phyloP scores from a whole-genome alignment of 2,113 vertebrate species.

The Sitta europaea region DNA sequence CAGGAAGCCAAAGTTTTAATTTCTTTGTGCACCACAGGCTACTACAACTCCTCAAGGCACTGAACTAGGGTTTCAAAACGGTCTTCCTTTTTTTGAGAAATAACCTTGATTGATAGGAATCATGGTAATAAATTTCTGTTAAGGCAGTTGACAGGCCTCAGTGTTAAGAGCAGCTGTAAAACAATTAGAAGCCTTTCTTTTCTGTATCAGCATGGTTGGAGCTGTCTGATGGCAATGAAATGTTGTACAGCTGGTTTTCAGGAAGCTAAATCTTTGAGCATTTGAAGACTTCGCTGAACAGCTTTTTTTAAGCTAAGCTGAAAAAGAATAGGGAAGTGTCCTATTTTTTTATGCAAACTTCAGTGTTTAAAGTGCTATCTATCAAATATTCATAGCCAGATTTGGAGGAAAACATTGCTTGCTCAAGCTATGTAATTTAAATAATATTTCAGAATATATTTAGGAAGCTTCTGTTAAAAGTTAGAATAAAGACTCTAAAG shows the following conservation, averaged over 20 bases:
- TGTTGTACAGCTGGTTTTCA: background rate
- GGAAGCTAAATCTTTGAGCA: background rate
- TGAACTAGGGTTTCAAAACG: background rate
- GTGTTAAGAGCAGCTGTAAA: background rate
- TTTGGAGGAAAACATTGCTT: constrained; percentile 9
- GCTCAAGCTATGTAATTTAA: background rate
- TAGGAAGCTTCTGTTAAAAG: background rate
- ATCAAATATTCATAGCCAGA: constrained; percentile 50
- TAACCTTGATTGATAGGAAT: background rate
- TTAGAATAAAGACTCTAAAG: background rate
- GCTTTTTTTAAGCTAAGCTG: constrained; percentile 5
- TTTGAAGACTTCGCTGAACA: background rate
- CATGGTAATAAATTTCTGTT: background rate
- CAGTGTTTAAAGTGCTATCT: background rate
- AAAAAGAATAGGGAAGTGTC: background rate
- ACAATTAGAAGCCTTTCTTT: background rate
- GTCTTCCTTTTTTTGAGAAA: background rate
- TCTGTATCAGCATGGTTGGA: background rate
- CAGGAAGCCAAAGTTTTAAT: background rate
- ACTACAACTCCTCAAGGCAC: background rate
- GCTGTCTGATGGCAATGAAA: background rate
- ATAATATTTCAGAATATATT: constrained; percentile 45
- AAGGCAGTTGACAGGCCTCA: background rate
- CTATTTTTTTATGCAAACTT: constrained; percentile 4
- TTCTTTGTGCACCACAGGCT: background rate